Base-by-base conservation (phyloP, 2,113 vertebrate species). In the Phainopepla nitens region DNA sequence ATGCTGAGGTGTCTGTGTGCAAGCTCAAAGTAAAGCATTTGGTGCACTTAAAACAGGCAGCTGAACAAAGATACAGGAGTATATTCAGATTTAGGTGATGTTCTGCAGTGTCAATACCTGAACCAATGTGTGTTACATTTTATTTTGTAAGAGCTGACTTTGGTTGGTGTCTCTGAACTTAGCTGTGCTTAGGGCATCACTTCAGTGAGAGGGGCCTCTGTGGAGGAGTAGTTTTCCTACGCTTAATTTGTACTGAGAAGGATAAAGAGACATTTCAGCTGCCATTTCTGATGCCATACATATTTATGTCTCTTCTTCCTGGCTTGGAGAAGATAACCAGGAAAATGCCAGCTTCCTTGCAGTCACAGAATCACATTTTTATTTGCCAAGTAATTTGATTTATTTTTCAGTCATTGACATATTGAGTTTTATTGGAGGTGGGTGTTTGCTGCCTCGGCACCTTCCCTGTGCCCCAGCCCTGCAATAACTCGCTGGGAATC, bases 61-160 rank as follows among this genome's bases (percentile, higher is more conserved):
- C 49, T 29, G 10, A 41, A 54, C 33, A 35, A 16, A 8, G 7
- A 8, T 11, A 14, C 0, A 49, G 47, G 44, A 36, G 13, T 7
- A 9, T 18, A 1, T 4, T 13, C 0, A 6, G 51, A 5, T 66
- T 35, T 15, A 22, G 70, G 27, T 0, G 0, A 3, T 23, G 49
- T 42, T 57, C 54, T 69, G 41, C 36, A 13, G 4, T 4, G 31
- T 42, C 51, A n/a, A 27, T n/a, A 62, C 42, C 51, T 56, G 49
- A 56, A 41, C 22, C 58, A 16, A 29, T 0, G 0, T 2, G 9
- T 27, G 53, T 39, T 13, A 8, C 3, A 6, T 35, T 93, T 56
- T 19, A 15, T 49, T 80, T 49, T 41, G 11, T 51, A 25, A 31
- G 33, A 47, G 12, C 29, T 7, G 15, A 18, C 19, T 42, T n/a